Evolutionary conservation across 1,140 invertebrate species (phyloP).

Genomic region (Gryon sp.): DNA sequence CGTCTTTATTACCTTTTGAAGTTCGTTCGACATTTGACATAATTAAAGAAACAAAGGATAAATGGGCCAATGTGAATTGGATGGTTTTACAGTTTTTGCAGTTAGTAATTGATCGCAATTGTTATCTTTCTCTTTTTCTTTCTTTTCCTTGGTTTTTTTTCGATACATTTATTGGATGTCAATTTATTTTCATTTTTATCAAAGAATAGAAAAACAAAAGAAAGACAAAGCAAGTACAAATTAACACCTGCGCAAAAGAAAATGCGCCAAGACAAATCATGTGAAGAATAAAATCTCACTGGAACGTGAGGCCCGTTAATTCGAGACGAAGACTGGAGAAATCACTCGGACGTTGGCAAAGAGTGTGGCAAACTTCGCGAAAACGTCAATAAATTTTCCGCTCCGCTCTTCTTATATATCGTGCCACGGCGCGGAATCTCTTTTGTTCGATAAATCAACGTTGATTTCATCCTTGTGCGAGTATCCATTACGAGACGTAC

Average conservation of each 20-base stretch:
- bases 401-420: conserved; percentile 55
- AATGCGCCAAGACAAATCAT: conserved; percentile 35
- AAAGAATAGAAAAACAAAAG: not conserved
- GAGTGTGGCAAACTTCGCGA: conserved; percentile 41
- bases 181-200: too few species aligned
- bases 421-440: conserved; percentile 40
- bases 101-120: too few species aligned
- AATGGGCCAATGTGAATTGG: conserved; percentile 1
- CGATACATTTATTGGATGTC: too few species aligned
- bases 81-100: not conserved
- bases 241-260: conserved; percentile 10
- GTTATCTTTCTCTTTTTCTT: too few species aligned
- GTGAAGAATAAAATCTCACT: conserved; percentile 46
- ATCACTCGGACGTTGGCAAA: conserved; percentile 32
- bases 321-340: conserved; percentile 17
- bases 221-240: not conserved
- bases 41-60: not conserved
- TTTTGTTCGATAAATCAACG: conserved; percentile 73
- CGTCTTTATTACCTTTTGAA: conserved; percentile 28
- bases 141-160: too few species aligned
- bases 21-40: conserved; percentile 13
- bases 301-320: conserved; percentile 42
- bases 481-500: conserved; percentile 72
- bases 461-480: conserved; percentile 70
- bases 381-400: conserved; percentile 58